Base-by-base conservation (phyloP, 1,140 invertebrate species). In the Drosophila funebris region DNA sequence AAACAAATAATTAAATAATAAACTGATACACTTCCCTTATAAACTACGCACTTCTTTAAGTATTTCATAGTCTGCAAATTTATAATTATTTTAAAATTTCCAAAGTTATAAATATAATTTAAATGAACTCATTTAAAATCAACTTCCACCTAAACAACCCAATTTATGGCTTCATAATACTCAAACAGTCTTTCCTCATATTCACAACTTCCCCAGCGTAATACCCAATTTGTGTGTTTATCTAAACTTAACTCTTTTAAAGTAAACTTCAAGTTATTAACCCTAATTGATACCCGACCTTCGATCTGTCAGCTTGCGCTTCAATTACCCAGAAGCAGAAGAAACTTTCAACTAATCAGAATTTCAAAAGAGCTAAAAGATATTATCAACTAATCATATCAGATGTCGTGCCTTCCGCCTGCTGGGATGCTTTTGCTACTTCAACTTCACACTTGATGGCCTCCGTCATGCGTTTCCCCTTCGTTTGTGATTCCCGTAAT, bases 351-450 rank as follows among this genome's bases (percentile, higher is more conserved):
- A 29, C 44, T 31, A 48, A 48, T 60, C 27, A 44, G 29, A 46
- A 60, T 60, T 43, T 22, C n/a, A n/a, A 46, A 46, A 46, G 39
- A 44, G 24, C 33, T 60, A 48, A 2, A 13, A 36, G 16, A 60
- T 14, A 60, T 41, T 48, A 48, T 48, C 5, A 29, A 14, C 41
- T 66, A 39, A 58, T 58, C 41, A 67, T 58, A 58, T 57, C 63
- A 48, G 29, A 36, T 48, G 44, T 48, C 44, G 13, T 36, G 20
- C 20, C 39, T 9, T 6, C 6, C 11, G 4, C 36, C 13, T 14
- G 11, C 14, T 14, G 48, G 16, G 9, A 2, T n/a, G 16, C 16
- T 22, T 44, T 6, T 56, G 36, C 4, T 24, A 22, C 33, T 7
- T 39, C 5, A 18, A 13, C 24, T 27, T 46, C 20, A 27, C 44